Evolutionary conservation across 1,140 invertebrate species (phyloP), one percentile per base, ranked within the genome.

Genomic region (Rhagoletis zephyria): DNA sequence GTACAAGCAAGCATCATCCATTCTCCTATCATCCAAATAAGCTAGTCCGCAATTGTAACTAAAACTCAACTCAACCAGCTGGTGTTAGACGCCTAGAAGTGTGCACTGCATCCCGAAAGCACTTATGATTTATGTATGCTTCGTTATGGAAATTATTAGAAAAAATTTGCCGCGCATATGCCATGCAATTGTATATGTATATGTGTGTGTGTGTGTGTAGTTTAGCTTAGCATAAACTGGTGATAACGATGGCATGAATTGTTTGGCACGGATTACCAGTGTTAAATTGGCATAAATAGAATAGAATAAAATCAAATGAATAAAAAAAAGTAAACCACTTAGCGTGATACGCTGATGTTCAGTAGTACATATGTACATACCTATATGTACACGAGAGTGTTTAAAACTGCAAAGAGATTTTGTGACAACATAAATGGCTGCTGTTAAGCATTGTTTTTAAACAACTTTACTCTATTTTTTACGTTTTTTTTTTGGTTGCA

Each of bases 211-310:
- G 4, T 51, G 45, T n/a, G n/a, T 77, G 48, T 56, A 30, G 5
- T 14, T 16, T 63, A 63, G 61, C 61, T 4, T 56, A n/a, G 6
- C 74, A 56, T 42, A 10, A 64, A 19, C 64, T 67, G 64, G 4
- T n/a, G 3, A 56, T 30, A 9, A 12, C 19, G 45, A 9, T 16
- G 9, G 74, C 74, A 51, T 81, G 74, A n/a, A 81, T 81, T 81
- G 51, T 14, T 16, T 14, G 9, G 16, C 48, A n/a, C n/a, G n/a
- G 4, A 14, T 81, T 81, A 48, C 3, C 16, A 77, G 74, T 56
- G 48, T 56, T 81, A 81, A 81, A 81, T 81, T 81, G 48, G 16
- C 74, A 56, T 81, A 56, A 81, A 81, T 81, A n/a, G n/a, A 77
- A 77, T 77, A 7, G 45, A 51, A 59, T 81, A 81, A 48, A 16